Evolutionary conservation across 1,140 invertebrate species (phyloP).

Genomic region (Coenobita brevimanus): DNA sequence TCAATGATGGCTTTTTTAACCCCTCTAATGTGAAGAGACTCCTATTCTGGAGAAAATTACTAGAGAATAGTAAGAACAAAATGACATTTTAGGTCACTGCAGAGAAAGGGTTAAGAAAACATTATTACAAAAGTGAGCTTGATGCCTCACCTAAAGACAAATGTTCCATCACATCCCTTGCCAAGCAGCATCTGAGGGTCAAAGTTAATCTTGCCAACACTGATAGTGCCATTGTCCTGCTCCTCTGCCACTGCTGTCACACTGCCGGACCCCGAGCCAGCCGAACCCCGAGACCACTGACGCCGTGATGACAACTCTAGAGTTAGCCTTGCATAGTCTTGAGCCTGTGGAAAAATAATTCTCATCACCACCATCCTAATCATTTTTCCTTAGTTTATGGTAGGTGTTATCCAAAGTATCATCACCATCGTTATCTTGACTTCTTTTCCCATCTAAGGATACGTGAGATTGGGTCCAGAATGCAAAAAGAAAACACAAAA

Average conservation of each 20-base stretch:
- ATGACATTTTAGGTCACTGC: background rate
- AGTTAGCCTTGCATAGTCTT: conserved; percentile 42
- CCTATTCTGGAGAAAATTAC: no score
- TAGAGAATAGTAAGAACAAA: no score
- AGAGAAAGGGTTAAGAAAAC: no score
- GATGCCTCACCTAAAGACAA: conserved; percentile 88
- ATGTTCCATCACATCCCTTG: conserved; percentile 98
- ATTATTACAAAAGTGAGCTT: background rate
- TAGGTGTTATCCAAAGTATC: no score
- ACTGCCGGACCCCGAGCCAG: conserved; percentile 71
- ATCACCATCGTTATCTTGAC: no score
- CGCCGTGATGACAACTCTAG: conserved; percentile 56
- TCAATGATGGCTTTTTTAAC: no score
- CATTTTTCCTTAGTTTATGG: no score
- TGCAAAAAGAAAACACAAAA: no score
- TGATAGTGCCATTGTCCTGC: conserved; percentile 82
- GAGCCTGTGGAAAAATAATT: conserved; percentile 17
- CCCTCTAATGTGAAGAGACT: no score
- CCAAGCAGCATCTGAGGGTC: conserved; percentile 90
- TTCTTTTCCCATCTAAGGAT: no score
- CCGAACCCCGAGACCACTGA: conserved; percentile 52
- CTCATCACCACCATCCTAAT: no score
- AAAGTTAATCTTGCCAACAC: conserved; percentile 94
- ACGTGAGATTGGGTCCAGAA: no score
- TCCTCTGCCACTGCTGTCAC: conserved; percentile 77